phyloP scores from a whole-genome alignment of 2,113 vertebrate genomes.

The Loxodonta africana region DNA sequence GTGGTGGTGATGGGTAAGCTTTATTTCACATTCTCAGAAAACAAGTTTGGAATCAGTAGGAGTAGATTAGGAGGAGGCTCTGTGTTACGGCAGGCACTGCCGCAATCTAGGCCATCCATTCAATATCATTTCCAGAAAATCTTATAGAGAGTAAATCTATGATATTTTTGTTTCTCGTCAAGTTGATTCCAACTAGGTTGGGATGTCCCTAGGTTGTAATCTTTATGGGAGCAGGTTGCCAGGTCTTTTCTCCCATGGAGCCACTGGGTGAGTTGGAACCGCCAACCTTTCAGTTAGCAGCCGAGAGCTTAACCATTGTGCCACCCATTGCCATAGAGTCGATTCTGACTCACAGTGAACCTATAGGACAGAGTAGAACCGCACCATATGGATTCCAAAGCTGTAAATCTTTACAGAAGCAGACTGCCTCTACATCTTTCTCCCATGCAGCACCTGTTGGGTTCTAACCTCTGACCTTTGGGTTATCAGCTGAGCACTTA shows the following conservation, averaged over 20 bases:
- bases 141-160: conserved; percentile 15
- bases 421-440: background rate
- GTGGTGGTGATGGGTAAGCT: background rate
- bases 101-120: conserved; percentile 14
- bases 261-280: background rate
- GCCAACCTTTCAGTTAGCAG: background rate
- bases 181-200: background rate
- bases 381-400: too few species aligned
- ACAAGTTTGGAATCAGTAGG: background rate
- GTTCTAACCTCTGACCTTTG: background rate
- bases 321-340: background rate
- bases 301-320: background rate
- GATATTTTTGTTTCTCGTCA: background rate
- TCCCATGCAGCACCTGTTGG: background rate
- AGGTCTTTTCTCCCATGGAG: background rate
- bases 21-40: background rate
- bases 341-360: background rate
- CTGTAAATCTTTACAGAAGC: background rate
- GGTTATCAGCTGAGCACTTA: too few species aligned
- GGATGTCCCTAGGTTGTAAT: background rate
- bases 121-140: background rate
- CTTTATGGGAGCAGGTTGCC: background rate
- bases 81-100: background rate
- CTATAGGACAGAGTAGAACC: too few species aligned
- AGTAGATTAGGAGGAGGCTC: background rate